These are phyloP conservation scores for Pecten maximus DNA, from an alignment of 2,888 invertebrate species.

Conservation along the genomic window DNA sequence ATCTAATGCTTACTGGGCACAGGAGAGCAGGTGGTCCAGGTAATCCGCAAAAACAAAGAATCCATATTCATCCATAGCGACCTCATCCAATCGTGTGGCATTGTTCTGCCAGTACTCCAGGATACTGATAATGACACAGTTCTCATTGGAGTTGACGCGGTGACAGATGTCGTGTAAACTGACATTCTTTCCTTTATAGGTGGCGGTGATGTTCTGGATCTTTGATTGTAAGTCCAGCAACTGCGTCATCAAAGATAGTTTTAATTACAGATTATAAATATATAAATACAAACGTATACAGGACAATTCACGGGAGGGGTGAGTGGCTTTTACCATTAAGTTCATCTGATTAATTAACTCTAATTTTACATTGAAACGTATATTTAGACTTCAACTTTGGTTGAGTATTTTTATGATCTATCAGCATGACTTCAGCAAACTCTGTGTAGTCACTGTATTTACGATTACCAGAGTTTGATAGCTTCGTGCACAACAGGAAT, in stretches of 20 bases:
- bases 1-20: constrained; percentile 84
- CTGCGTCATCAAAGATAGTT: constrained; percentile 66
- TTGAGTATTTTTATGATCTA: too few species aligned
- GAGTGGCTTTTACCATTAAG: too few species aligned
- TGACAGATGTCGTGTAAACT: constrained; percentile 91
- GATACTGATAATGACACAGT: constrained; percentile 94
- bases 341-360: too few species aligned
- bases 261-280: too few species aligned
- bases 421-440: too few species aligned
- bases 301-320: too few species aligned
- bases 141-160: constrained; percentile 90
- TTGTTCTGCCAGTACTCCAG: constrained; percentile 93
- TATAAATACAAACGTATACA: too few species aligned
- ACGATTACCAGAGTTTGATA: too few species aligned
- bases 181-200: constrained; percentile 67
- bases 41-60: constrained; percentile 85
- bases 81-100: constrained; percentile 66
- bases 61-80: constrained; percentile 58
- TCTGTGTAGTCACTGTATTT: too few species aligned
- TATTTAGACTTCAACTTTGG: too few species aligned
- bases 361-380: too few species aligned
- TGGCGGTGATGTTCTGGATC: constrained; percentile 70
- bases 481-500: too few species aligned
- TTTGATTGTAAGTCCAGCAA: constrained; percentile 79
- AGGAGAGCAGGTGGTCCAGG: constrained; percentile 89